A percentile compares a stretch with the other conserved stretches of the same genome.
These are phyloP conservation scores for Mayetiola destructor DNA, from an alignment of 2,888 invertebrate genomes.

Conservation along the genomic window DNA sequence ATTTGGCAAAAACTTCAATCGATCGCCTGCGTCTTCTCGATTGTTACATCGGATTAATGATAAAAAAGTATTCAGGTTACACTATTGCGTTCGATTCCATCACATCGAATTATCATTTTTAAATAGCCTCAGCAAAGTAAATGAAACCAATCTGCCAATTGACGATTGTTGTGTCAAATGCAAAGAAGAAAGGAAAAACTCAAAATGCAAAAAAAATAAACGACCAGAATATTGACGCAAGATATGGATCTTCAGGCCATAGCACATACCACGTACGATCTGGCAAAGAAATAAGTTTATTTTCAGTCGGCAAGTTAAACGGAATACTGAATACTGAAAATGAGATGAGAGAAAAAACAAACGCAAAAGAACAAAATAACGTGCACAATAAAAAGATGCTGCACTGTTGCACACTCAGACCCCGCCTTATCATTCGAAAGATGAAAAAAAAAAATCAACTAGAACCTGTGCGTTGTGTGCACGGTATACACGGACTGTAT, in stretches of 20 bases:
- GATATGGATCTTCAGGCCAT: not conserved
- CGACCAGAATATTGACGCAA: too few relatives aligned
- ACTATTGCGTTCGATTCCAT: too few relatives aligned
- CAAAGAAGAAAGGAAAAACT: too few relatives aligned
- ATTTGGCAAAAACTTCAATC: too few relatives aligned
- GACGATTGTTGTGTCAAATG: not conserved
- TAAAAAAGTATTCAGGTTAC: too few relatives aligned
- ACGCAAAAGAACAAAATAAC: not conserved
- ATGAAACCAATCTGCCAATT: not conserved
- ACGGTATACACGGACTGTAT: too few relatives aligned
- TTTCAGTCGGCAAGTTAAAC: not conserved
- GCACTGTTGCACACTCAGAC: conserved; percentile 7
- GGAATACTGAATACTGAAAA: too few relatives aligned
- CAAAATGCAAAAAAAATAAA: too few relatives aligned
- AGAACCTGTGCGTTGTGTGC: conserved; percentile 1
- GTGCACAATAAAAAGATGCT: conserved; percentile 1
- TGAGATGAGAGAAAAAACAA: not conserved
- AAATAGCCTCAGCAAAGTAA: too few relatives aligned
- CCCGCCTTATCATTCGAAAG: conserved; percentile 8
- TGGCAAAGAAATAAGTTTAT: conserved; percentile 9
- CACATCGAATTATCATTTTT: too few relatives aligned
- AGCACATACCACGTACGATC: not conserved
- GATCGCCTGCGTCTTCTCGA: too few relatives aligned
- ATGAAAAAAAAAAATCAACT: not conserved
- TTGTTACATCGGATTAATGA: too few relatives aligned